phyloP scores from a whole-genome alignment of 30 jellyfish, hydroid and myxozoan species.

The Nemopilema nomurai region DNA sequence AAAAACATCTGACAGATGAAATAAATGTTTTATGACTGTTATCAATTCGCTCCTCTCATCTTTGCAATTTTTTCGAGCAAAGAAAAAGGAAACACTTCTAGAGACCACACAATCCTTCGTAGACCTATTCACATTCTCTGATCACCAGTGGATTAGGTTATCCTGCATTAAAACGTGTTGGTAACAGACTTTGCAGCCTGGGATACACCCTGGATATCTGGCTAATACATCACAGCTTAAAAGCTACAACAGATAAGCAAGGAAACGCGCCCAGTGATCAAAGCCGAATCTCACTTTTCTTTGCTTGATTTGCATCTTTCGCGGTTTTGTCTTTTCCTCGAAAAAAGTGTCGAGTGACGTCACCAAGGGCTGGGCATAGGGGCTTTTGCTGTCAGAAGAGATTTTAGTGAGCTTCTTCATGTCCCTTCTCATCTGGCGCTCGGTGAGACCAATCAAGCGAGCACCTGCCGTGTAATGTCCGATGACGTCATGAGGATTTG shows the following conservation, averaged over 20 bases:
- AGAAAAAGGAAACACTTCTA: too few species aligned
- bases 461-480: conserved; percentile 93
- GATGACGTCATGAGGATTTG: conserved; percentile 67
- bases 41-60: too few species aligned
- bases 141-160: too few species aligned
- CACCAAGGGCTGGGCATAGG: conserved; percentile 80
- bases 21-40: too few species aligned
- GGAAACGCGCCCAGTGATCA: background rate
- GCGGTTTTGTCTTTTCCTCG: conserved; percentile 17
- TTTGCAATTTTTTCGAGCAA: too few species aligned
- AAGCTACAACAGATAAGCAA: background rate
- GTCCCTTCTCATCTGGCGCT: conserved; percentile 74
- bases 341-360: conserved; percentile 36
- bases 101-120: too few species aligned
- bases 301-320: conserved; percentile 11
- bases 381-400: conserved; percentile 68
- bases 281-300: conserved; percentile 1
- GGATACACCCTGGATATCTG: too few species aligned
- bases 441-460: conserved; percentile 72
- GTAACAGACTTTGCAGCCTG: too few species aligned
- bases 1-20: too few species aligned
- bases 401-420: conserved; percentile 46
- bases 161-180: too few species aligned
- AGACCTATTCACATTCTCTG: too few species aligned
- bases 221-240: background rate